These are phyloP conservation scores for Remorina albescens DNA, from an alignment of 2,797 vertebrate genomes.

Conservation along the genomic window DNA sequence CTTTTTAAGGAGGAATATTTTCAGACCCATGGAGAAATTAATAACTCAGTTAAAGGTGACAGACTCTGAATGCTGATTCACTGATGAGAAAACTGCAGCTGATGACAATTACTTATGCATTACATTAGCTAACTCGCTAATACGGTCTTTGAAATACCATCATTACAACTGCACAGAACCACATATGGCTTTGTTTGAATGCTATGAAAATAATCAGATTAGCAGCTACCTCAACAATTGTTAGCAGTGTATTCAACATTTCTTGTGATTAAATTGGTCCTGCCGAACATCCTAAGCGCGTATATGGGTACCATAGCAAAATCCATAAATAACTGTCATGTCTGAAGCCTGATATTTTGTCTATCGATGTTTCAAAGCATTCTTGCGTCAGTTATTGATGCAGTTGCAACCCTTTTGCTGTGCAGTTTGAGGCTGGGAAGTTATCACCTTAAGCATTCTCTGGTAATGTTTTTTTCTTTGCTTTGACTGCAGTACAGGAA, in stretches of 20 bases:
- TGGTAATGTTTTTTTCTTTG: conserved; percentile 16
- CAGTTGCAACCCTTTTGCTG: conserved; percentile 20
- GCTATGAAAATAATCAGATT: neutral
- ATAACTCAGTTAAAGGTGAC: conserved; percentile 37
- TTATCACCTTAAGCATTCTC: conserved; percentile 15
- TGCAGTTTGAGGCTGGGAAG: neutral
- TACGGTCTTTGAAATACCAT: neutral
- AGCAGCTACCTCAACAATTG: neutral
- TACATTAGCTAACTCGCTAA: neutral
- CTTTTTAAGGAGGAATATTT: conserved; percentile 14
- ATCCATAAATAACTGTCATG: conserved; percentile 11
- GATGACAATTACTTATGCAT: conserved; percentile 15
- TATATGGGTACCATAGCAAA: neutral
- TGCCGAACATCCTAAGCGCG: neutral
- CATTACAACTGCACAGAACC: neutral
- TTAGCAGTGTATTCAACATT: no score
- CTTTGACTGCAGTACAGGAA: conserved; percentile 3
- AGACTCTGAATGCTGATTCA: conserved; percentile 42
- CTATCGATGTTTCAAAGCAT: conserved; percentile 8
- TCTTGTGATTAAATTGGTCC: neutral
- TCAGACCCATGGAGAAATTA: neutral
- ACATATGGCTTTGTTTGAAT: neutral
- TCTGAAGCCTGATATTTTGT: neutral
- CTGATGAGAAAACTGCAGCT: conserved; percentile 24
- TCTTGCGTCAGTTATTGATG: conserved; percentile 21